A percentile compares a stretch with the other conserved stretches of the same genome.
These are phyloP conservation scores for Limenitis camilla DNA, from an alignment of 2,888 invertebrate species.

Conservation along the genomic window DNA sequence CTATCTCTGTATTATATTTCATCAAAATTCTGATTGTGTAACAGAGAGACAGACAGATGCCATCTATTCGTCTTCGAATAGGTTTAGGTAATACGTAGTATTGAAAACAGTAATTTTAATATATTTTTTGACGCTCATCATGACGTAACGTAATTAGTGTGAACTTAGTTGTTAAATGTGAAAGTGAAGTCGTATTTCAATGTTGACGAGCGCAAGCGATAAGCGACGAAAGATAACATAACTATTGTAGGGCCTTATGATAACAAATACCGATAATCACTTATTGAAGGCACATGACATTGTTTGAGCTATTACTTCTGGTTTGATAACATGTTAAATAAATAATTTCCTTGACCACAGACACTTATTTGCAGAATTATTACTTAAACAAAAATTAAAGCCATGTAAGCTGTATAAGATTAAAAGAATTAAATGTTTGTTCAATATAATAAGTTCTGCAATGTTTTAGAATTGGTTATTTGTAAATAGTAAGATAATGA, in stretches of 20 bases:
- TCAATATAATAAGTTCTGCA: no score
- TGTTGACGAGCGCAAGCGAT: slow-evolving; percentile 1
- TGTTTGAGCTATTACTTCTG: background rate
- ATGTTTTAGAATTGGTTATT: no score
- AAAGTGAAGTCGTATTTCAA: slow-evolving; percentile 5
- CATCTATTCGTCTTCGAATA: no score
- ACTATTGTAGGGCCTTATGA: slow-evolving; percentile 11
- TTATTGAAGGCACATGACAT: slow-evolving; percentile 5
- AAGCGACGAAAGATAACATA: slow-evolving; percentile 17
- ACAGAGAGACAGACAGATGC: no score
- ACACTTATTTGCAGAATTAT: no score
- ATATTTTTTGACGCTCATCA: background rate
- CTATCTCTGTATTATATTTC: no score
- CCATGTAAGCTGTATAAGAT: no score
- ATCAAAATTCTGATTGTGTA: no score
- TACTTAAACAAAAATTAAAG: no score
- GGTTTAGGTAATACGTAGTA: no score
- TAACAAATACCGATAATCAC: slow-evolving; percentile 12
- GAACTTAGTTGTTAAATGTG: background rate
- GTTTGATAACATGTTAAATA: background rate
- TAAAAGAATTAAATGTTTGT: no score
- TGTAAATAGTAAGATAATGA: no score
- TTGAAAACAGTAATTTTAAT: background rate
- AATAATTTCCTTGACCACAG: background rate
- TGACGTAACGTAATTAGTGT: background rate